These are phyloP conservation scores for Ellobius talpinus DNA, from an alignment of 2,113 vertebrate species.

Conservation along the genomic window DNA sequence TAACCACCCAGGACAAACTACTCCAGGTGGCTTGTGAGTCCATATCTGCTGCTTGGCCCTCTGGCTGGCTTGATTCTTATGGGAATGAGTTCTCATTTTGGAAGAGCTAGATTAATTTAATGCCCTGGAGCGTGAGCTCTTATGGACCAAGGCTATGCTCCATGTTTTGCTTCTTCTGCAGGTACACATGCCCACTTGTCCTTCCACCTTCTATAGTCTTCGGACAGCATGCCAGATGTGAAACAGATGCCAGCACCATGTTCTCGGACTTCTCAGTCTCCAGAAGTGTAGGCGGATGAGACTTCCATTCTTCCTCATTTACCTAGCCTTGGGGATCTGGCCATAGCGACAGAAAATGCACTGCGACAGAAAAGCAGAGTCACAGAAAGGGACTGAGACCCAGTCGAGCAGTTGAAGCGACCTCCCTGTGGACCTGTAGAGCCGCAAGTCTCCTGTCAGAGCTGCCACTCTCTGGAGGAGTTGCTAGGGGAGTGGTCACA, in stretches of 20 bases:
- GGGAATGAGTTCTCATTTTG: neutral
- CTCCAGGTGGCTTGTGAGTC: neutral
- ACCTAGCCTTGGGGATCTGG: neutral
- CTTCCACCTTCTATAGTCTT: neutral
- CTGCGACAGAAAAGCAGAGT: neutral
- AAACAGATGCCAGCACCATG: neutral
- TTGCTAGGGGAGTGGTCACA: neutral
- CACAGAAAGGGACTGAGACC: neutral
- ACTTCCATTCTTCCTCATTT: neutral
- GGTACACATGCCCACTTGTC: neutral
- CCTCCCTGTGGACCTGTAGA: neutral
- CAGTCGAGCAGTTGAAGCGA: neutral
- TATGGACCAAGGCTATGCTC: neutral
- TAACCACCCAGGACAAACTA: neutral
- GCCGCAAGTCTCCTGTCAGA: neutral
- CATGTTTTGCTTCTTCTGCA: neutral
- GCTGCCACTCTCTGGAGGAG: constrained; percentile 4
- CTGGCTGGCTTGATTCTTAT: neutral
- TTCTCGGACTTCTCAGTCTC: neutral
- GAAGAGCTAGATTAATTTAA: neutral
- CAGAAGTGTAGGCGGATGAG: neutral
- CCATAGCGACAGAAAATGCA: neutral
- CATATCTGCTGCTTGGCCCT: neutral
- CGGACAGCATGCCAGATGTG: neutral
- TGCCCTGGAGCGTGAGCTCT: no score